Conservation (phyloP, 2,888 invertebrate species). For the Spilosoma lubricipeda region DNA sequence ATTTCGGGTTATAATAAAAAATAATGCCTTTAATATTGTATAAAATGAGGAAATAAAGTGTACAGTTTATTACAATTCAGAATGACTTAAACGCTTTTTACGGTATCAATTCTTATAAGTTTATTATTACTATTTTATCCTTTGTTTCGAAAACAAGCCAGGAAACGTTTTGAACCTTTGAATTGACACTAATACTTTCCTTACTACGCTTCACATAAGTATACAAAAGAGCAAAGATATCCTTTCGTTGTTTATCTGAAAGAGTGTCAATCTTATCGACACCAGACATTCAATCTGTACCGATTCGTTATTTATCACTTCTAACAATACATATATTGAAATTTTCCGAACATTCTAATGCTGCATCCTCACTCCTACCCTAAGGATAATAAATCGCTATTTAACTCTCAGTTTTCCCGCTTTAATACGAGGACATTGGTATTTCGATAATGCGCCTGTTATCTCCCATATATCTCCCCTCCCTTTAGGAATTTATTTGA, state of each 20-base stretch:
- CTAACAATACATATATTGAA: constrained; percentile 35
- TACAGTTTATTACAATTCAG: too few relatives aligned
- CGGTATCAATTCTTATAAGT: too few relatives aligned
- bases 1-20: too few relatives aligned
- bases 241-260: neutral
- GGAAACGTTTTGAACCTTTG: neutral
- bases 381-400: constrained; percentile 78
- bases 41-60: too few relatives aligned
- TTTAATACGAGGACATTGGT: constrained; percentile 83
- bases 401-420: constrained; percentile 80
- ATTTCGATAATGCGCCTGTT: constrained; percentile 84
- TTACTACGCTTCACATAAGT: neutral
- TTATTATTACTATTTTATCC: too few relatives aligned
- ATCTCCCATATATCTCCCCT: constrained; percentile 80
- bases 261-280: constrained; percentile 1
- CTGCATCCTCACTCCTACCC: constrained; percentile 44
- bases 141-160: neutral
- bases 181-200: neutral
- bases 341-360: constrained; percentile 45
- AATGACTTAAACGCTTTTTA: too few relatives aligned
- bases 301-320: constrained; percentile 6
- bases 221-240: neutral
- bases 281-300: constrained; percentile 6
- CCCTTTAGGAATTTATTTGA: constrained; percentile 72
- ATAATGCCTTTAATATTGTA: too few relatives aligned